Conservation (phyloP, 2,888 invertebrate genomes). For the Zeuzera pyrina region DNA sequence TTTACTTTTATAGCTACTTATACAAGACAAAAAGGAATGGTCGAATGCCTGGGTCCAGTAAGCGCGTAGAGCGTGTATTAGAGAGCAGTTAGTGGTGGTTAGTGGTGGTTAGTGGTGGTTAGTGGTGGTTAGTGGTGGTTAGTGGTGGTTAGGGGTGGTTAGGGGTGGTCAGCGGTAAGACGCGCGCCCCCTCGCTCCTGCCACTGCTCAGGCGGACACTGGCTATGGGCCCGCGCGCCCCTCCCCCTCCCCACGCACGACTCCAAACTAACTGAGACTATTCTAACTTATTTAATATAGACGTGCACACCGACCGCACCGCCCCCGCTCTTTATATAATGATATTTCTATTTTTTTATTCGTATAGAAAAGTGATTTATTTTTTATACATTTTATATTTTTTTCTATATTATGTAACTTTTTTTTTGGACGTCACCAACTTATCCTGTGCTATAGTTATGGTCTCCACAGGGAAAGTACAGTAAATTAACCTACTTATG, state of each 20-base stretch:
- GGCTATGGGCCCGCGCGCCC: conserved; percentile 4
- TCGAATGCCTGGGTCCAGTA: too few relatives aligned
- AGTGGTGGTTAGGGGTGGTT: too few relatives aligned
- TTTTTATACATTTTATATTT: conserved; percentile 50
- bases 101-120: too few relatives aligned
- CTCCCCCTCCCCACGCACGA: background rate
- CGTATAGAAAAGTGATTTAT: conserved; percentile 52
- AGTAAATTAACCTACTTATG: conserved; percentile 41
- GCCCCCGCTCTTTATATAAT: conserved; percentile 42
- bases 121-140: too few relatives aligned
- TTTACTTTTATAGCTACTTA: too few relatives aligned
- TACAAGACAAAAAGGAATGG: too few relatives aligned
- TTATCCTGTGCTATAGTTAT: conserved; percentile 44
- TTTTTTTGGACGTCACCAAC: conserved; percentile 62
- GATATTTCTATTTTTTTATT: conserved; percentile 48
- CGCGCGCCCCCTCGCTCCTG: conserved; percentile 6
- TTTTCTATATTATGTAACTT: conserved; percentile 50
- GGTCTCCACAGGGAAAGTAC: conserved; percentile 48
- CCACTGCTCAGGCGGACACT: conserved; percentile 4
- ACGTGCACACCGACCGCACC: conserved; percentile 28
- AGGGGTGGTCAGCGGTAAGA: too few relatives aligned
- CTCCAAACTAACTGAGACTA: background rate
- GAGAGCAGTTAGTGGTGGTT: too few relatives aligned
- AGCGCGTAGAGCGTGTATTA: too few relatives aligned
- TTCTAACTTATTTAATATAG: conserved; percentile 25